Evolutionary conservation across 2,888 invertebrate species (phyloP), one percentile per base, ranked within the genome.

Genomic region (Buathra laborator): DNA sequence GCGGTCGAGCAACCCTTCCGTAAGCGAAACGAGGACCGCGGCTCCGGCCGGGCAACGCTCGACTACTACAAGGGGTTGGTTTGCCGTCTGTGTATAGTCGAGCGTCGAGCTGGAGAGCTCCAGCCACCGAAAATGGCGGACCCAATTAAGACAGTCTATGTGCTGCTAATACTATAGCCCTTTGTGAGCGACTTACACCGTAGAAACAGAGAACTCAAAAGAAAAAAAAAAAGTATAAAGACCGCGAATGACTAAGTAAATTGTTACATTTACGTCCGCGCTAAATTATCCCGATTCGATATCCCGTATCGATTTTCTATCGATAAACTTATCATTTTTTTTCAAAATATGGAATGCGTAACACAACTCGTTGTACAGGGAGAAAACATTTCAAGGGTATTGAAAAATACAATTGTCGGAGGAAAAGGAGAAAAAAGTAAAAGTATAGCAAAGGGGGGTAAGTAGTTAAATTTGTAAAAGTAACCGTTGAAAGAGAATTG

Each of bases 61-160:
- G 68, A 78, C 66, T 56, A 67, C 87, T 79, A 29, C 72, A 71
- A 85, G 85, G 85, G 85, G 74, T 85, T n/a, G 79, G 66, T 79
- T 85, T 82, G 24, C 53, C 56, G 43, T 74, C 37, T 68, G 87
- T 84, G 81, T 80, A 86, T 86, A 87, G 88, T 87, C 87, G 89
- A 88, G 88, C 89, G 88, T 87, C 87, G 89, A 88, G 88, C 89
- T 88, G 68, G 83, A 83, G 85, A 83, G 83, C 56, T 82, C 67
- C 86, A 86, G 88, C 90, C 90, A 90, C 91, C 92, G 93, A 94
- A 94, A 94, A 94, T 94, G 94, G 94, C 93, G 93, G 93, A 93
- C 94, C 93, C 94, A 94, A 94, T 94, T 94, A 94, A 93, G 91
- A 86, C 90, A 90, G 91, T 90, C 92, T 91, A 90, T 92, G 81